Evolutionary conservation across 2,113 vertebrate genomes (phyloP).

Genomic region (Edolisoma coerulescens): DNA sequence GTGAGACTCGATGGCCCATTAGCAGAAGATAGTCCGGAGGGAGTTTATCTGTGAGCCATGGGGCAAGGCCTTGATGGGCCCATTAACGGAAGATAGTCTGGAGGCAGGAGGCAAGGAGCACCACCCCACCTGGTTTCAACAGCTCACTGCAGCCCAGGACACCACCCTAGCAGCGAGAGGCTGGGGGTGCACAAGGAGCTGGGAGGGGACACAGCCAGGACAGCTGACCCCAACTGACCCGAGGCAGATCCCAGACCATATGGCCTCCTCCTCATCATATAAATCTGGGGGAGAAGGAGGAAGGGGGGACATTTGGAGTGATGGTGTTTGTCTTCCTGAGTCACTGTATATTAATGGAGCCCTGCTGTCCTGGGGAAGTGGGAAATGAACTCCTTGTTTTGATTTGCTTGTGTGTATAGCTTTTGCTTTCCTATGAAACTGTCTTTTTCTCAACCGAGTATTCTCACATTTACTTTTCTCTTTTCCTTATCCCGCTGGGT

Average conservation of each 20-base stretch:
- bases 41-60: too few species aligned
- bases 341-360: not conserved
- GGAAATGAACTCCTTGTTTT: not conserved
- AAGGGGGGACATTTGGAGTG: rapidly evolving
- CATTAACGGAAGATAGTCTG: too few species aligned
- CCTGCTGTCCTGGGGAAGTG: not conserved
- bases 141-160: too few species aligned
- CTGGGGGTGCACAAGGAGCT: not conserved
- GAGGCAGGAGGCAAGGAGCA: too few species aligned
- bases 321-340: not conserved
- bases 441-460: not conserved
- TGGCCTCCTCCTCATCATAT: not conserved
- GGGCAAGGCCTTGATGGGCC: too few species aligned
- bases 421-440: not conserved
- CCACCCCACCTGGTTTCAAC: too few species aligned
- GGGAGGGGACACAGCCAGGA: not conserved
- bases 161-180: not conserved
- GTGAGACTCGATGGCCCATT: too few species aligned
- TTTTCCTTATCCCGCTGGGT: not conserved
- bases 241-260: too few species aligned
- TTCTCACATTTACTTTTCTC: not conserved
- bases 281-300: not conserved
- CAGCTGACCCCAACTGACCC: not conserved
- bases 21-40: too few species aligned
- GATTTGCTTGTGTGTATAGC: not conserved